Evolutionary conservation across 2,888 invertebrate species (phyloP).

Genomic region (Xestoiulus laeticollis): DNA sequence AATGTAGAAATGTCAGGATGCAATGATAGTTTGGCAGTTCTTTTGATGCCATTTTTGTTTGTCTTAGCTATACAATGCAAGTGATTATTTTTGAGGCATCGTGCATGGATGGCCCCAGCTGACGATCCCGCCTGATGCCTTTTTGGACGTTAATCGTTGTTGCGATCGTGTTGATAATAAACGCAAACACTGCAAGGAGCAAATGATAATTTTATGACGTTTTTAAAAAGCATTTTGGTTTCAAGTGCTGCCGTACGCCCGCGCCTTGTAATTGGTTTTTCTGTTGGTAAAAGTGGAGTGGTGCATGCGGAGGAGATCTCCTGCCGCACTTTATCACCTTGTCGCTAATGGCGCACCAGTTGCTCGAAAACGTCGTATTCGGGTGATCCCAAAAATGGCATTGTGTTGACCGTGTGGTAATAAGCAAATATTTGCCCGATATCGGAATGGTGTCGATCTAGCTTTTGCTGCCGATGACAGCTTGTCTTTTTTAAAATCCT

Average conservation of each 20-base stretch:
- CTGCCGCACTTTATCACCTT: not conserved
- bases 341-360: not conserved
- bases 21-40: no score
- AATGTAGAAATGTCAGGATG: no score
- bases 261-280: not conserved
- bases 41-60: no score
- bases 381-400: not conserved
- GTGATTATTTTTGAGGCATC: no score
- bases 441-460: not conserved
- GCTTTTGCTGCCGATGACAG: not conserved
- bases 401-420: not conserved
- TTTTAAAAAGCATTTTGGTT: not conserved
- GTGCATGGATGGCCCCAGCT: no score
- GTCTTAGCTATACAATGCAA: no score
- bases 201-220: not conserved
- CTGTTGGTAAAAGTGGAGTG: not conserved
- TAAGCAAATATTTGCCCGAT: not conserved
- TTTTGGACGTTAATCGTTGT: not conserved
- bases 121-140: not conserved
- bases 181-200: not conserved
- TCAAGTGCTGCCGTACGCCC: not conserved
- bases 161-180: not conserved
- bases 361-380: not conserved
- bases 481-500: not conserved
- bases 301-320: no score